Percentiles rank a stretch among this genome's conserved stretches.
phyloP scores from a whole-genome alignment of 1,140 invertebrate species.

The Pachypsylla venusta region DNA sequence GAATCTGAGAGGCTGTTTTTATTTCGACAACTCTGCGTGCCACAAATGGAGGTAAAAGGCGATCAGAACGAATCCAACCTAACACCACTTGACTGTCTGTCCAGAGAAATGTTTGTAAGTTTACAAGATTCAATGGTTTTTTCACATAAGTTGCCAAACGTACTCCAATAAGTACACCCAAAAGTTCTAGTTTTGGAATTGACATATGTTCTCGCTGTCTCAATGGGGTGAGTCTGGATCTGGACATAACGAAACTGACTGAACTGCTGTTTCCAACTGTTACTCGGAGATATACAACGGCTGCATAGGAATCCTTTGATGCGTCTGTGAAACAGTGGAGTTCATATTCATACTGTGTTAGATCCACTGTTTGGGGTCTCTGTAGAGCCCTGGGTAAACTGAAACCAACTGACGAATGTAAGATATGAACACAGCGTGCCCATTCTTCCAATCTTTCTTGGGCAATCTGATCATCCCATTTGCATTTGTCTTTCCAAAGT shows the following conservation, averaged over 20 bases:
- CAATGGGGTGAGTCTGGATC: background rate
- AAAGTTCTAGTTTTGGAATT: no score
- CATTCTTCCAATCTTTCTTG: constrained; percentile 1
- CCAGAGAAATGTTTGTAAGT: no score
- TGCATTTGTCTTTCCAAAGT: constrained; percentile 20
- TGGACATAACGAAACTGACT: constrained; percentile 3
- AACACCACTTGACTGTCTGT: no score
- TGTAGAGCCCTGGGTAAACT: background rate
- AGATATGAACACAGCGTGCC: background rate
- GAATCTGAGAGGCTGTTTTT: no score
- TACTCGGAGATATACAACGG: constrained; percentile 21
- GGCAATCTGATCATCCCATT: constrained; percentile 24
- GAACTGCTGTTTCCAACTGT: constrained; percentile 9
- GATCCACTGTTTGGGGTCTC: background rate
- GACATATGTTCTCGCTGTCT: no score
- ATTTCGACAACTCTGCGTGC: no score
- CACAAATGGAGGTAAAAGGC: no score
- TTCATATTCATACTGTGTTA: constrained; percentile 8
- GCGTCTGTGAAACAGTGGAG: constrained; percentile 25
- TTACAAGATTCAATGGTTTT: no score
- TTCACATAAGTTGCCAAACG: no score
- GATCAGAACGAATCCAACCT: no score
- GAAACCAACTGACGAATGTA: background rate
- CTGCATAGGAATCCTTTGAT: constrained; percentile 20
- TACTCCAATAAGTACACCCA: no score